Percentiles rank a stretch among this genome's conserved stretches.
phyloP scores from a whole-genome alignment of 1,140 invertebrate species.

The Dysdera silvatica region DNA sequence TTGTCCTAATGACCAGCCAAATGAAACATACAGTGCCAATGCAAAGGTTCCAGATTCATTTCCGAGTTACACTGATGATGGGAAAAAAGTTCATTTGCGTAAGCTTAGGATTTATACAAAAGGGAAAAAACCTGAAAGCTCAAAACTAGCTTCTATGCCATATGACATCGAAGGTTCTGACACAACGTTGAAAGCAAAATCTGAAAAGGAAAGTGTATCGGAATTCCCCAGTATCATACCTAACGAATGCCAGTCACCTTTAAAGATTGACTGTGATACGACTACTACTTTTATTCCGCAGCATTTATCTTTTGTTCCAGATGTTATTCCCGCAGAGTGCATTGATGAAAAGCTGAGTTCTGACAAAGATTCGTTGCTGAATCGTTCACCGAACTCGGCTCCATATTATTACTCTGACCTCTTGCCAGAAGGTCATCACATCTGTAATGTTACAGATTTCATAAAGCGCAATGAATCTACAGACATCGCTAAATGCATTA shows the following conservation, averaged over 20 bases:
- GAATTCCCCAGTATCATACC: background rate
- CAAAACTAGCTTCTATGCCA: conserved; percentile 19
- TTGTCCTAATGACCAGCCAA: no score
- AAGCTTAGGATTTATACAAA: conserved; percentile 24
- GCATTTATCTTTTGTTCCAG: conserved; percentile 14
- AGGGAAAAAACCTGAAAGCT: conserved; percentile 22
- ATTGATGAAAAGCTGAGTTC: conserved; percentile 6
- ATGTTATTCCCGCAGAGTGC: conserved; percentile 13
- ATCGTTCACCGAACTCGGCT: conserved; percentile 42
- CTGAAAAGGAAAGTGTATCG: conserved; percentile 14
- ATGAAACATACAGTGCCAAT: no score
- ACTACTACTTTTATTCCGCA: background rate
- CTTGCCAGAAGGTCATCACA: no score
- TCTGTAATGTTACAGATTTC: no score
- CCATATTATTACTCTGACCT: conserved; percentile 82
- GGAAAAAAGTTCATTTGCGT: conserved; percentile 3
- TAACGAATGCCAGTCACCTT: background rate
- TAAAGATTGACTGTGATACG: background rate
- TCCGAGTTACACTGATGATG: no score
- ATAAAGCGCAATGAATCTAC: conserved; percentile 15
- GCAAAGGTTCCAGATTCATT: no score
- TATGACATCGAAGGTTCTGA: conserved; percentile 21
- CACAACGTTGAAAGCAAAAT: conserved; percentile 14
- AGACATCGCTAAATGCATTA: conserved; percentile 27
- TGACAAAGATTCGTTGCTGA: conserved; percentile 10